Conservation (phyloP, 2,113 vertebrate species). For the Merops nubicus region DNA sequence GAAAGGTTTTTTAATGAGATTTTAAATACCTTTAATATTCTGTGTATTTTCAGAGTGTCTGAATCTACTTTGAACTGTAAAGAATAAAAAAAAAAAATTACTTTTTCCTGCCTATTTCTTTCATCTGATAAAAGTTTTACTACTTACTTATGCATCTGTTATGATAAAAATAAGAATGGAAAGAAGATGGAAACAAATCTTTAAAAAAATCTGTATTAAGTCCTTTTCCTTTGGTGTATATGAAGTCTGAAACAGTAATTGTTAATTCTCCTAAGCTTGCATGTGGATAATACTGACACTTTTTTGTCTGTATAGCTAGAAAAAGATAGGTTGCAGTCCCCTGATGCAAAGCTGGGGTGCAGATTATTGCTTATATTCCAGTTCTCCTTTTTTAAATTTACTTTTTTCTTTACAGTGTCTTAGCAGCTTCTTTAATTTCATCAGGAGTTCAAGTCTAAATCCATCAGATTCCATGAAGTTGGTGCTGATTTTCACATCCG, state of each 20-base stretch:
- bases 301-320: not conserved
- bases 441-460: not conserved
- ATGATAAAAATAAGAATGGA: accelerated
- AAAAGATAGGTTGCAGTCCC: not conserved
- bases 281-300: not conserved
- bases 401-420: not conserved
- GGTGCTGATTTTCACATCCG: not conserved
- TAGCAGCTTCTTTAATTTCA: not conserved
- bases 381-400: not conserved
- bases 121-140: not conserved
- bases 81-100: not conserved
- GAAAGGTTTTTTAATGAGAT: not conserved
- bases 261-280: not conserved
- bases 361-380: not conserved
- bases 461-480: not conserved
- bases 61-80: not conserved
- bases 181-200: not conserved
- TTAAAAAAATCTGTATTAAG: not conserved
- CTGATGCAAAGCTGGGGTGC: not conserved
- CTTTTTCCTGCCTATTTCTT: not conserved
- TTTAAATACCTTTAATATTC: not conserved
- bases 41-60: not conserved
- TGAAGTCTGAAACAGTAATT: not conserved
- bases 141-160: not conserved
- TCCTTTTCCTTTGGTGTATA: not conserved